Evolutionary conservation across 2,113 vertebrate genomes (phyloP), one percentile per base, ranked within the genome.

Genomic region (Tyto alba): DNA sequence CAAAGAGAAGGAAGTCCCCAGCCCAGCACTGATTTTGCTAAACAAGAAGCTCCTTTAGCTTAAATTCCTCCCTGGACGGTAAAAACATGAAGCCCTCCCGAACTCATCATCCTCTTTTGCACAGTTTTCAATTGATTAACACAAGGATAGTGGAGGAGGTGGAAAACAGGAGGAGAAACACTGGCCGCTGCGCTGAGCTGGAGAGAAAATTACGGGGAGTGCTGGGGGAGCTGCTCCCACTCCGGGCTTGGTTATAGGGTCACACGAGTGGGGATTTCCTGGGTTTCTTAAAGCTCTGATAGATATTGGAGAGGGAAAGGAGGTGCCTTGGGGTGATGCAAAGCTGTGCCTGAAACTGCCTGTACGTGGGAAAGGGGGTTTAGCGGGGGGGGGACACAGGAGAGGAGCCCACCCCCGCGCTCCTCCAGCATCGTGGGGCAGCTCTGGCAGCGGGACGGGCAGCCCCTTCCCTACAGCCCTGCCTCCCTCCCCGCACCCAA

Each of bases 371-470:
- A 9, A 52, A 59, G 13, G 13, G 56, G 17, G 47, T 2, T 5
- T 23, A 10, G 23, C 7, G n/a, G 30, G 40, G 8, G n/a, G n/a
- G 40, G 15, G 4, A 43, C 19, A n/a, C 0, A 11, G 26, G 10
- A 40, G 74, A 30, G 59, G 20, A 89, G 8, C 53, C 78, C 40
- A 5, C 69, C 34, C 9, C 7, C 8, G 55, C 13, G 64, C 41
- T 48, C 22, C 43, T 29, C 47, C 45, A 3, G 57, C 74, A 17
- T 41, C 73, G 10, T 3, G 25, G 18, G 41, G 40, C 38, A 55
- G 69, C 50, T 18, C 27, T 4, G 26, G 41, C 55, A 30, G 48
- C 21, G 20, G 69, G 50, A 21, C 3, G 7, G 72, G 72, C 72
- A 57, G 40, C 72, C 13, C 72, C n/a, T n/a, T n/a, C n/a, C n/a